Conservation (phyloP, 2,888 invertebrate genomes). For the Sinopyrophorus schimmeli region DNA sequence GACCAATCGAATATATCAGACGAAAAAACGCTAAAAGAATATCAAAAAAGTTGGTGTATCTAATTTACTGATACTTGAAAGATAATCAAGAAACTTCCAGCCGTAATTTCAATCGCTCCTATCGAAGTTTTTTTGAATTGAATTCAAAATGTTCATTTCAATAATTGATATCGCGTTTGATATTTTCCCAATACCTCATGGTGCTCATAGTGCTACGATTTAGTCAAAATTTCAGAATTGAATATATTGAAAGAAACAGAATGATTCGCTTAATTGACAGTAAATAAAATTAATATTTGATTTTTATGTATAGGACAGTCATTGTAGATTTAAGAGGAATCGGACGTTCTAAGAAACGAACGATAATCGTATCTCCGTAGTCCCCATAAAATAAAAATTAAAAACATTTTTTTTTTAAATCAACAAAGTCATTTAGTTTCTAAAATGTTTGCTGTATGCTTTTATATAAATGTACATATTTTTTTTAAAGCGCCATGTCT, state of each 20-base stretch:
- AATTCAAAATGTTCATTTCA: slow-evolving; percentile 5
- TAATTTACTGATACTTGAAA: slow-evolving; percentile 9
- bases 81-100: slow-evolving; percentile 11
- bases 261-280: too few species aligned
- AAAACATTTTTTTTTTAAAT: too few species aligned
- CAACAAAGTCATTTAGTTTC: too few species aligned
- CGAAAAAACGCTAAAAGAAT: slow-evolving; percentile 10
- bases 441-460: too few species aligned
- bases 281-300: too few species aligned
- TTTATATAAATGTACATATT: too few species aligned
- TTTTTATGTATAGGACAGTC: too few species aligned
- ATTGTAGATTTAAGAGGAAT: too few species aligned
- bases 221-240: not conserved
- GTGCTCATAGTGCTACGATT: not conserved
- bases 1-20: slow-evolving; percentile 19
- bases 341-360: too few species aligned
- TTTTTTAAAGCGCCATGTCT: too few species aligned
- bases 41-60: slow-evolving; percentile 17
- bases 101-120: slow-evolving; percentile 2
- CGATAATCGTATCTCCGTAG: too few species aligned
- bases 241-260: not conserved
- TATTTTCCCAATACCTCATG: not conserved
- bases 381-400: too few species aligned
- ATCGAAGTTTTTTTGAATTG: slow-evolving; percentile 3
- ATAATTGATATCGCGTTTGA: not conserved